A percentile compares a stretch with the other conserved stretches of the same genome.
Evolutionary conservation across 1,140 invertebrate species (phyloP).

Genomic region (Papilio aristodemus): DNA sequence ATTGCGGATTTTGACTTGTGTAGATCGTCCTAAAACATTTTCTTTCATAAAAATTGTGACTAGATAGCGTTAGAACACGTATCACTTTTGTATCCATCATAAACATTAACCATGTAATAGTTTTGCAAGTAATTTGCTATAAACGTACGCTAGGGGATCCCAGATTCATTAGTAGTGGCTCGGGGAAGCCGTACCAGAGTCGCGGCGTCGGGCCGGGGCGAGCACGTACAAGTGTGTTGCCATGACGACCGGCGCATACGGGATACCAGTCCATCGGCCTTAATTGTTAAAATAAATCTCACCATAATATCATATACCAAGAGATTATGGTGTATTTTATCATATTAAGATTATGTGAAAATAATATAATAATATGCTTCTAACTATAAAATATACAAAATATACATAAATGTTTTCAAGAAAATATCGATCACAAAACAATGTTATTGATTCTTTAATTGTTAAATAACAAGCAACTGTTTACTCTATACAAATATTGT

Average conservation of each 20-base stretch:
- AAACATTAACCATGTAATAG: not conserved
- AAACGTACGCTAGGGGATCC: not conserved
- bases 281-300: conserved; percentile 1
- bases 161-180: conserved; percentile 21
- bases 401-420: too few species aligned
- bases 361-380: too few species aligned
- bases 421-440: too few species aligned
- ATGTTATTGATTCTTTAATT: too few species aligned
- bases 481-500: too few species aligned
- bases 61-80: not conserved
- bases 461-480: too few species aligned
- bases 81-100: not conserved
- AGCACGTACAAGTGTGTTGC: conserved; percentile 26
- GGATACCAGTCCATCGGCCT: not conserved
- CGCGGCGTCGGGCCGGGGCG: conserved; percentile 6
- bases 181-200: conserved; percentile 15
- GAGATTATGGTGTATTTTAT: not conserved
- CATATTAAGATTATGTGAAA: too few species aligned
- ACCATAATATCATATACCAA: not conserved
- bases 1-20: too few species aligned
- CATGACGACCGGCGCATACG: not conserved
- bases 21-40: too few species aligned
- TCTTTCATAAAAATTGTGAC: not conserved
- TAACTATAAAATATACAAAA: too few species aligned
- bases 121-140: not conserved